Percentiles rank a stretch among this genome's conserved stretches.
phyloP scores from a whole-genome alignment of 2,113 vertebrate genomes.

The Tragulus kanchil region DNA sequence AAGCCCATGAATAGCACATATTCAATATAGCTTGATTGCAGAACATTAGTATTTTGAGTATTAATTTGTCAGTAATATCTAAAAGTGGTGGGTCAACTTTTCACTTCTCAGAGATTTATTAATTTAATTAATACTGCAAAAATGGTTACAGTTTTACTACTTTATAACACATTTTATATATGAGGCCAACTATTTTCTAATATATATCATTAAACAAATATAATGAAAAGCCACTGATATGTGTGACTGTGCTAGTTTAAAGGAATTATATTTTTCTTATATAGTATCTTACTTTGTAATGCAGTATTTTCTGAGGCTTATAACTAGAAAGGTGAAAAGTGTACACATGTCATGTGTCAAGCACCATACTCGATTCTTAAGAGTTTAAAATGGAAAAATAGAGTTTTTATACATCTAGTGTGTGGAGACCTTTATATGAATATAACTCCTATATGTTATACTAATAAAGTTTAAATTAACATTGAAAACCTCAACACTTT shows the following conservation, averaged over 20 bases:
- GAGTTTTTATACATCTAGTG: not conserved
- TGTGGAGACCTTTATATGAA: not conserved
- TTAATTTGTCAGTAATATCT: slow-evolving; percentile 55
- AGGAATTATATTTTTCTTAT: not conserved
- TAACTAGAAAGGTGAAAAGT: not conserved
- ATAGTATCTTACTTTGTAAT: not conserved
- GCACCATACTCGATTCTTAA: not conserved
- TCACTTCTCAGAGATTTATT: not conserved
- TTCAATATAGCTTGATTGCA: not conserved
- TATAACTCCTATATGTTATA: not conserved
- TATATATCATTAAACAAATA: not conserved
- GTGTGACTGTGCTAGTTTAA: not conserved
- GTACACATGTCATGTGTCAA: not conserved
- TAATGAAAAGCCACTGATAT: not conserved
- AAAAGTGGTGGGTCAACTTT: not conserved
- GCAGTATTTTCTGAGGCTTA: not conserved
- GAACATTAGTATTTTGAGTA: not conserved
- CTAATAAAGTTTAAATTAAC: no score
- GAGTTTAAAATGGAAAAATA: not conserved
- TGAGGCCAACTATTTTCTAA: not conserved
- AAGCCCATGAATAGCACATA: not conserved
- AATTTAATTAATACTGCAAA: slow-evolving; percentile 13
- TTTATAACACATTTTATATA: slow-evolving; percentile 10
- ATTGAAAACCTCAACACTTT: not conserved
- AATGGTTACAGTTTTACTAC: not conserved